phyloP scores from a whole-genome alignment of 2,797 vertebrate genomes.

The Taeniopygia guttata region DNA sequence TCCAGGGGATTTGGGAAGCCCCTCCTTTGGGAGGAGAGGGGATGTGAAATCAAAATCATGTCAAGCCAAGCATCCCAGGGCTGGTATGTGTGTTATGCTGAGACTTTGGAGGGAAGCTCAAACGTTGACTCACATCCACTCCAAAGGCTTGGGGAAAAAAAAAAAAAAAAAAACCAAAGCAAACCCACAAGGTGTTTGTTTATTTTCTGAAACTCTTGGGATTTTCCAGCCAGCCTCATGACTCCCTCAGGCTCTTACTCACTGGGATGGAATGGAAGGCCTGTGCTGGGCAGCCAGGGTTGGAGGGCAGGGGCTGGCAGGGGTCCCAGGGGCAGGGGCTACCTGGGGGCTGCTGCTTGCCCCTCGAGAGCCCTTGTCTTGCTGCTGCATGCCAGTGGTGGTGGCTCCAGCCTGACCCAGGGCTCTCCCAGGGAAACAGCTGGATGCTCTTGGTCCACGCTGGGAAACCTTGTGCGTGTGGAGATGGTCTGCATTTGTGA shows the following conservation, averaged over 20 bases:
- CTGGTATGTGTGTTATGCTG: not conserved
- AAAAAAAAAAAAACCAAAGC: not conserved
- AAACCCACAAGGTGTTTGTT: not conserved
- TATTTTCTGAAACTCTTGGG: not conserved
- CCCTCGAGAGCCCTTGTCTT: fast-evolving
- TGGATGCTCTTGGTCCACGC: fast-evolving
- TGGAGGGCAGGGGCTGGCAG: not conserved
- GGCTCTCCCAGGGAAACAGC: not conserved
- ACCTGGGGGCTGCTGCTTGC: not conserved
- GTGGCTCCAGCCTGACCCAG: not conserved
- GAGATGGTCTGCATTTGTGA: not conserved
- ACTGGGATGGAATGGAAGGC: not conserved
- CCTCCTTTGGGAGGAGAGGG: not conserved
- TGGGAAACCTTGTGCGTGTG: not conserved
- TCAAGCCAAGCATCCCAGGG: not conserved
- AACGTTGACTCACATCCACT: not conserved
- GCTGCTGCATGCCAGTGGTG: not conserved
- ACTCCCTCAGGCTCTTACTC: not conserved
- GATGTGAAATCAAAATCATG: fast-evolving
- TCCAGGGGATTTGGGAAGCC: not conserved
- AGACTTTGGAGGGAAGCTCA: not conserved
- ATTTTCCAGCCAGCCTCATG: slow-evolving; percentile 11
- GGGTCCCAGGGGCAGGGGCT: not conserved
- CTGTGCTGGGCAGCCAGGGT: not conserved
- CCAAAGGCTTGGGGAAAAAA: not conserved